Percentiles rank a stretch among this genome's conserved stretches.
Conservation (phyloP, 2,113 vertebrate genomes). For the Stegostoma tigrinum region DNA sequence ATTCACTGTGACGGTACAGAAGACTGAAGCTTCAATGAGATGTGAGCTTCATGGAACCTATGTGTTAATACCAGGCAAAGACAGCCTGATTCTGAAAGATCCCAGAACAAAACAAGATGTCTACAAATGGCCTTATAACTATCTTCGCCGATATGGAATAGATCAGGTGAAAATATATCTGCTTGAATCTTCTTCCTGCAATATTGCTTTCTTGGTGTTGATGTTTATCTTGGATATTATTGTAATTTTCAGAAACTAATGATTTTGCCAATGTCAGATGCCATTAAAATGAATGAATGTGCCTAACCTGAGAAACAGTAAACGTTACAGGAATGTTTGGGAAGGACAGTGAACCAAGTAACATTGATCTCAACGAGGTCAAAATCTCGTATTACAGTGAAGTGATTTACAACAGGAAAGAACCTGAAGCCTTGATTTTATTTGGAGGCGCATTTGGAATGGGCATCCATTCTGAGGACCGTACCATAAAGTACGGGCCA, state of each 20-base stretch:
- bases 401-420: background rate
- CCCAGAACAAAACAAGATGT: background rate
- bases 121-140: background rate
- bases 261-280: background rate
- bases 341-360: background rate
- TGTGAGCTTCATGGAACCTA: background rate
- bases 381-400: background rate
- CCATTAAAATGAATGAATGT: background rate
- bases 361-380: background rate
- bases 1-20: conserved; percentile 23
- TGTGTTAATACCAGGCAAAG: background rate
- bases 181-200: background rate
- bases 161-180: conserved; percentile 1
- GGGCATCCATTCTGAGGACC: background rate
- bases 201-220: background rate
- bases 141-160: conserved; percentile 29
- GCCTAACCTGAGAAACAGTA: background rate
- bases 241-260: background rate
- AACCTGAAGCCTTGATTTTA: background rate
- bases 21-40: background rate
- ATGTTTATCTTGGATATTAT: background rate
- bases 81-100: background rate
- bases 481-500: background rate
- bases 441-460: background rate
- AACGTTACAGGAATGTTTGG: background rate